Base-by-base conservation (phyloP, 2,888 invertebrate species). In the Cantharis nigra region DNA sequence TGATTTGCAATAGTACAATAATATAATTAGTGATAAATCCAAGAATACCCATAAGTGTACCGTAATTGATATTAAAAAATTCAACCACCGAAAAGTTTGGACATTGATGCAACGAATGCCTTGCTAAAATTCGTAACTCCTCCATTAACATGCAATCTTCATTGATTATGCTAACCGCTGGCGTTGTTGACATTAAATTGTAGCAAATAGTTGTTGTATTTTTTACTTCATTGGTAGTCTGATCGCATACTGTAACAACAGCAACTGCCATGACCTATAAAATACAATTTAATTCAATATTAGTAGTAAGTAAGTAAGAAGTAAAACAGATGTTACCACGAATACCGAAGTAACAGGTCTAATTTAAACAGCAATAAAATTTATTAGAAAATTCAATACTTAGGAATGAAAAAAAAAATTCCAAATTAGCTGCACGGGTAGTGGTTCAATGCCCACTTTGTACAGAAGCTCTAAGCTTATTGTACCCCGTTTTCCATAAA, bases 1-100 rank as follows among this genome's bases (percentile, higher is more conserved):
- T 20, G 30, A 85, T 83, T 74, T 84, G 83, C 20, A 84, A 79
- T 2, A 82, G 72, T n/a, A 85, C 84, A 75, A 85, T 83, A 70
- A 84, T 77, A 74, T 84, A 84, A 1, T 84, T 83, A 16, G 83
- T 83, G 14, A 84, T 75, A 64, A 82, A 82, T 63, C 81, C 83
- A 18, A 84, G 72, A 13, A 85, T 79, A 13, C 82, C 80, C 23
- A 83, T 82, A 11, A 84, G 23, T 77, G 82, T 82, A 14, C 79
- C 76, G 69, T 78, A 76, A 74, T 84, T 81, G 1, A 85, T 78
- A 2, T 78, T 72, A 70, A 84, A 84, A 76, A 84, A 85, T 16
- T 83, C 84, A n/a, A 82, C 82, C 28, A 84, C 85, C 26, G 81
- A 78, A 67, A 84, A 81, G 9, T 70, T 63, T 9, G 83, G 80